Evolutionary conservation across 2,113 vertebrate species (phyloP).

Genomic region (Calyptommatus sinebrachiatus): DNA sequence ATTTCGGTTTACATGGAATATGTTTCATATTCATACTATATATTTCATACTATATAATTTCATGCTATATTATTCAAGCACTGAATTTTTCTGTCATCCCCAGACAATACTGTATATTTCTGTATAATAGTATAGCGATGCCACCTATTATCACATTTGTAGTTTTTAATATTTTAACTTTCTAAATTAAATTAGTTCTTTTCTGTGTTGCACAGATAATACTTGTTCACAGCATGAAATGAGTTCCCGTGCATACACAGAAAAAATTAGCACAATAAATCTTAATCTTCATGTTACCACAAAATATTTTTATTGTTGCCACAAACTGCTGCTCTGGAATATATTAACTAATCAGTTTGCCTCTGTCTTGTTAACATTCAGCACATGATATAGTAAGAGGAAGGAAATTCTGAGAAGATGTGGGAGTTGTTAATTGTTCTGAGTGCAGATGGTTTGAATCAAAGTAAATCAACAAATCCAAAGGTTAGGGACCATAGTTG

Average conservation of each 20-base stretch:
- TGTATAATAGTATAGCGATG: not conserved
- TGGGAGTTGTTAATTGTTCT: conserved; percentile 71
- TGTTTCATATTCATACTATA: too few relatives aligned
- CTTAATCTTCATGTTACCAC: not conserved
- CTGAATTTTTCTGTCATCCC: too few relatives aligned
- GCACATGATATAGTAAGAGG: conserved; percentile 72
- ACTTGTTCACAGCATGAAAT: not conserved
- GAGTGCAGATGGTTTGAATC: conserved; percentile 70
- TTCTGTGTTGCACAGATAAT: not conserved
- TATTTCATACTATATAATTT: too few relatives aligned
- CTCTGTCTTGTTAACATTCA: conserved; percentile 48
- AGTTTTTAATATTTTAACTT: not conserved
- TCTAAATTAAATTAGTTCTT: not conserved
- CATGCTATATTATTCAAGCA: too few relatives aligned
- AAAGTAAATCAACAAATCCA: conserved; percentile 49
- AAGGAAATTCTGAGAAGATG: conserved; percentile 76
- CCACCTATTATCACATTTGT: not conserved
- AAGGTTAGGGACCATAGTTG: conserved; percentile 58
- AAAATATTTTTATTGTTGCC: not conserved
- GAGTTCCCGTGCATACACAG: not conserved
- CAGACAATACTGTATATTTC: too few relatives aligned
- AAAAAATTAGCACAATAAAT: not conserved
- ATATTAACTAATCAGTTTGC: conserved; percentile 57
- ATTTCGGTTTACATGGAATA: too few relatives aligned
- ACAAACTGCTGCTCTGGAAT: conserved; percentile 9